A percentile compares a stretch with the other conserved stretches of the same genome.
These are phyloP conservation scores for Argyra leucocephala DNA, from an alignment of 2,888 invertebrate genomes.

Conservation along the genomic window DNA sequence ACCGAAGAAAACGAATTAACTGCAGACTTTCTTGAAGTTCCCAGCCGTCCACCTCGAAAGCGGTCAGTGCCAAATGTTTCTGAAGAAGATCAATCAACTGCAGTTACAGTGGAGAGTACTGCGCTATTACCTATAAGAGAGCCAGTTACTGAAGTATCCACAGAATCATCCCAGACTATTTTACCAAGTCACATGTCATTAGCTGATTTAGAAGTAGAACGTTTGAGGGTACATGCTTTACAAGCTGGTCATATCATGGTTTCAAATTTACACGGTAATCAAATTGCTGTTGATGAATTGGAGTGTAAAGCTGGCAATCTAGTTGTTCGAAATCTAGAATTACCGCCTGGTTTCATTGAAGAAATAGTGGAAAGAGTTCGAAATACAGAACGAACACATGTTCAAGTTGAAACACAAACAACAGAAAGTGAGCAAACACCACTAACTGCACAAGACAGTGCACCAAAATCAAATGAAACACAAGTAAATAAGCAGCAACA, in stretches of 20 bases:
- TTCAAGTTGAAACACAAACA: constrained; percentile 43
- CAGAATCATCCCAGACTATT: constrained; percentile 17
- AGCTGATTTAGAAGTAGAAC: constrained; percentile 66
- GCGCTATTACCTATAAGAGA: constrained; percentile 8
- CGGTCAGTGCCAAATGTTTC: constrained; percentile 21
- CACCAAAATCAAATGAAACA: constrained; percentile 33
- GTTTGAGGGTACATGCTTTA: constrained; percentile 65
- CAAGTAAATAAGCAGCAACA: constrained; percentile 28
- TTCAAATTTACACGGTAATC: constrained; percentile 68
- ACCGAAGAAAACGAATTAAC: constrained; percentile 29
- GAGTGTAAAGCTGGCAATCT: constrained; percentile 60
- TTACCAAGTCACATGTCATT: constrained; percentile 50
- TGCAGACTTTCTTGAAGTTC: constrained; percentile 31
- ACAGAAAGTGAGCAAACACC: constrained; percentile 20
- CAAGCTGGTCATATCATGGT: constrained; percentile 71
- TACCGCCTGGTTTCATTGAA: constrained; percentile 59
- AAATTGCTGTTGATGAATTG: constrained; percentile 62
- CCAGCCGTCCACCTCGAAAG: constrained; percentile 35
- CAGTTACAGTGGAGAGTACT: constrained; percentile 7
- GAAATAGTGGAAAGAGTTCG: constrained; percentile 51
- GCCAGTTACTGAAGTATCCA: constrained; percentile 14
- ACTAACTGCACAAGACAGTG: constrained; percentile 28
- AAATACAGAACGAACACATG: constrained; percentile 31
- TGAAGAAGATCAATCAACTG: constrained; percentile 17
- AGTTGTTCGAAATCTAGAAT: constrained; percentile 57